phyloP scores from a whole-genome alignment of 1,140 invertebrate species.

The Drosophila sechellia region DNA sequence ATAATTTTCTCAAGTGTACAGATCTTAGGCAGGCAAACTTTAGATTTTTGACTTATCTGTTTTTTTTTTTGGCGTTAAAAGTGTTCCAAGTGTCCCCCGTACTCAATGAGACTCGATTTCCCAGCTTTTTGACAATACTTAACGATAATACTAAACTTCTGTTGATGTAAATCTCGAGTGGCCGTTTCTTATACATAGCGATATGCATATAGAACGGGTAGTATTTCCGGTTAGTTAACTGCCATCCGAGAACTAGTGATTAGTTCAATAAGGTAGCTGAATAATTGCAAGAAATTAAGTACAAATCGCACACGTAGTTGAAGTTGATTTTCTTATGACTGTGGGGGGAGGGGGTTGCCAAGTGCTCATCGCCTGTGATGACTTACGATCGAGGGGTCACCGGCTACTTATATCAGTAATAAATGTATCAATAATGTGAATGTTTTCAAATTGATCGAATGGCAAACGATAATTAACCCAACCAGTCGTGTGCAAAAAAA shows the following conservation, averaged over 20 bases:
- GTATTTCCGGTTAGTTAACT: slow-evolving; percentile 71
- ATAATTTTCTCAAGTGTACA: too few species aligned
- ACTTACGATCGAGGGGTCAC: background rate
- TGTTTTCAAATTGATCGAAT: slow-evolving; percentile 28
- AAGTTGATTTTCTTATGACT: slow-evolving; percentile 13
- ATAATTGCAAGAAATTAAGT: slow-evolving; percentile 78
- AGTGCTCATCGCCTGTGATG: slow-evolving; percentile 30
- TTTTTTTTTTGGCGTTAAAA: slow-evolving; percentile 9
- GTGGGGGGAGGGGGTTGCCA: slow-evolving; percentile 8
- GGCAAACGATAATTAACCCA: slow-evolving; percentile 62
- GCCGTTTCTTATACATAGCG: background rate
- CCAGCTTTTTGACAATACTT: slow-evolving; percentile 34
- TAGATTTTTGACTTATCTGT: slow-evolving; percentile 23
- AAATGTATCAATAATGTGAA: slow-evolving; percentile 44
- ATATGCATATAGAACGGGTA: slow-evolving; percentile 31
- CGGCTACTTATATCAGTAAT: background rate
- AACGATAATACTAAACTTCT: slow-evolving; percentile 13
- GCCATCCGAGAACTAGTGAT: slow-evolving; percentile 51
- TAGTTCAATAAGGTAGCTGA: slow-evolving; percentile 67
- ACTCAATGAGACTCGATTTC: slow-evolving; percentile 26
- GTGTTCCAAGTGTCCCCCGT: slow-evolving; percentile 16
- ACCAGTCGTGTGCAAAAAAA: slow-evolving; percentile 58
- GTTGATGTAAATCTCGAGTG: slow-evolving; percentile 34
- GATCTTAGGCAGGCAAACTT: background rate
- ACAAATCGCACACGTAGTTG: slow-evolving; percentile 46